phyloP scores from a whole-genome alignment of 2,113 vertebrate genomes.

The Periophthalmodon schlosseri region DNA sequence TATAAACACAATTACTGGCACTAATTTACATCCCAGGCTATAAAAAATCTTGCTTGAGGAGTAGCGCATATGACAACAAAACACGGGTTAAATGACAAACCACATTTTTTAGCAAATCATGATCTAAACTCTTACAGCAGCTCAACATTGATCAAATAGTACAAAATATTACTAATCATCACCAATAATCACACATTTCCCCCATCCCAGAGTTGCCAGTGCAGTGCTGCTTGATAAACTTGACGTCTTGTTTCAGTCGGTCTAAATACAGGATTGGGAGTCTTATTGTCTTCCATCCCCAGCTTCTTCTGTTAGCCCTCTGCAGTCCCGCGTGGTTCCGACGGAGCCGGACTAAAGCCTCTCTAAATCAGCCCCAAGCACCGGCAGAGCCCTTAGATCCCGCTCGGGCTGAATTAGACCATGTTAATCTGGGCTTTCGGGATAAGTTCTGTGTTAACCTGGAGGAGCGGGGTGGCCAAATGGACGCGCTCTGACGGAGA shows the following conservation, averaged over 20 bases:
- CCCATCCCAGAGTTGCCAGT: neutral
- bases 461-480: constrained; percentile 55
- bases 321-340: constrained; percentile 62
- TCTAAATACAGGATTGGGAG: constrained; percentile 53
- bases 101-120: neutral
- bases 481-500: constrained; percentile 44
- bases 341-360: constrained; percentile 70
- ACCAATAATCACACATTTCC: neutral
- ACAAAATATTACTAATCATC: neutral
- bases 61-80: neutral
- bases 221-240: neutral
- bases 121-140: neutral
- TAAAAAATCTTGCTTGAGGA: neutral
- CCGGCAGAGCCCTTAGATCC: constrained; percentile 63
- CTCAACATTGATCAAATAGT: neutral
- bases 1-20: too few species aligned
- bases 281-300: constrained; percentile 66
- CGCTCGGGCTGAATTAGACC: constrained; percentile 74
- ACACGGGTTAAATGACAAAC: neutral
- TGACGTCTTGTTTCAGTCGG: constrained; percentile 44
- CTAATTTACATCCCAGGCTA: too few species aligned
- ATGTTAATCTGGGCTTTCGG: constrained; percentile 73
- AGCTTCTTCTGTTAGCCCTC: constrained; percentile 64
- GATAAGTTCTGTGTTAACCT: constrained; percentile 69
- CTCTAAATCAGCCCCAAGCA: constrained; percentile 68